phyloP scores from a whole-genome alignment of 2,888 invertebrate genomes.

The Craniophora ligustri region DNA sequence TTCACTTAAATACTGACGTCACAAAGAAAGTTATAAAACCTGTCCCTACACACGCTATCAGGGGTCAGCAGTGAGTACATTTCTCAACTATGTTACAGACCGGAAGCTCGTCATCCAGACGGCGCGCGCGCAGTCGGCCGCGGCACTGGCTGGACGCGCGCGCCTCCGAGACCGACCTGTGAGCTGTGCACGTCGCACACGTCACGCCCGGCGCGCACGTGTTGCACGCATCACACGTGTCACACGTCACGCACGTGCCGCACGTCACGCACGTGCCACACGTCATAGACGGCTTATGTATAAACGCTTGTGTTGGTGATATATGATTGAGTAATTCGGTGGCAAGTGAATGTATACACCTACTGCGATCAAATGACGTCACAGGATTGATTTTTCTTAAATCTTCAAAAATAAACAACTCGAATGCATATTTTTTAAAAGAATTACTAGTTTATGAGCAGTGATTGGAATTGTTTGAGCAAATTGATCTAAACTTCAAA shows the following conservation, averaged over 20 bases:
- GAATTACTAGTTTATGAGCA: too few relatives aligned
- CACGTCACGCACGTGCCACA: not conserved
- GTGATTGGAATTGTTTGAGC: too few relatives aligned
- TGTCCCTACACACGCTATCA: too few relatives aligned
- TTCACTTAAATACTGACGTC: too few relatives aligned
- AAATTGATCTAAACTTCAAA: too few relatives aligned
- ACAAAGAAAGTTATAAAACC: too few relatives aligned
- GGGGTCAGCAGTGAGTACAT: too few relatives aligned
- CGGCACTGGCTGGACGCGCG: conserved; percentile 71
- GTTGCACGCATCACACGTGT: not conserved
- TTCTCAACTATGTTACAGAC: too few relatives aligned
- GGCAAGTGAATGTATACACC: too few relatives aligned
- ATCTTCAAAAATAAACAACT: not conserved
- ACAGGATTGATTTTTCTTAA: not conserved
- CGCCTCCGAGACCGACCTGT: conserved; percentile 58
- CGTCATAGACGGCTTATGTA: not conserved
- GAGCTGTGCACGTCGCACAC: conserved; percentile 9
- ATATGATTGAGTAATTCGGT: not conserved
- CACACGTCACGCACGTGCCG: too few relatives aligned
- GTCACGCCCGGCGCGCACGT: too few relatives aligned
- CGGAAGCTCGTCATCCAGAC: conserved; percentile 4
- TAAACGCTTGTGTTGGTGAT: not conserved
- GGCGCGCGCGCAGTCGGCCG: conserved; percentile 44
- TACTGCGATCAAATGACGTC: too few relatives aligned
- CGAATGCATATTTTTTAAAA: not conserved